Evolutionary conservation across 2,797 vertebrate genomes (phyloP).

Genomic region (Thripadectes ignobilis): DNA sequence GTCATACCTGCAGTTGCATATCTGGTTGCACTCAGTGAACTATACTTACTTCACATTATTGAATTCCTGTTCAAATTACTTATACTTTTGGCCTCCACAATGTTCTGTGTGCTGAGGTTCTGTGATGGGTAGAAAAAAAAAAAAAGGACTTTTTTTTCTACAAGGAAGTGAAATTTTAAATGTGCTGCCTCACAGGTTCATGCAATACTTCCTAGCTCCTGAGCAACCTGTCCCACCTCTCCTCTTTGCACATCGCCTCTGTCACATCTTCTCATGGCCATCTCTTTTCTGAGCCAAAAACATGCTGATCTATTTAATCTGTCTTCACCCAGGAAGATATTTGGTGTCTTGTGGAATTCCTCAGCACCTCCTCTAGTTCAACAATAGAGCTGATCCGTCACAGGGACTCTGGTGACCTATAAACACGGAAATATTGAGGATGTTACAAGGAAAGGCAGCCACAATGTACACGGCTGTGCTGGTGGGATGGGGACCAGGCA

Average conservation of each 20-base stretch:
- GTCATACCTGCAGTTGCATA: background rate
- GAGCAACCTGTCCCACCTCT: background rate
- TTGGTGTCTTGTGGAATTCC: background rate
- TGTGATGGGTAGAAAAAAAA: background rate
- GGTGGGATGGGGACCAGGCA: background rate
- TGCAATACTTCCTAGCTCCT: background rate
- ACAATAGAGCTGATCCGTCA: background rate
- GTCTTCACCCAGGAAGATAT: background rate
- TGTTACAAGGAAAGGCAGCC: background rate
- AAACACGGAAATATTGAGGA: background rate
- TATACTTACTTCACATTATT: background rate
- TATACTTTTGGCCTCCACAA: background rate
- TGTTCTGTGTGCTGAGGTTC: background rate
- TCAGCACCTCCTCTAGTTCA: background rate
- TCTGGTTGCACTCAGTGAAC: background rate
- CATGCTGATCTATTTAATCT: background rate
- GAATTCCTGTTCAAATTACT: background rate
- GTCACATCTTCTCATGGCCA: background rate
- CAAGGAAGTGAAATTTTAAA: background rate
- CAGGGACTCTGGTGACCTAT: background rate
- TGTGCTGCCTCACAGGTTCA: background rate
- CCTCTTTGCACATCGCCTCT: background rate
- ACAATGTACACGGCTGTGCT: background rate
- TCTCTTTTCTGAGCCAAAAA: background rate
- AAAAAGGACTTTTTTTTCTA: background rate